These are phyloP conservation scores for Drosophila neutralis DNA, from an alignment of 2,888 invertebrate genomes.

Conservation along the genomic window DNA sequence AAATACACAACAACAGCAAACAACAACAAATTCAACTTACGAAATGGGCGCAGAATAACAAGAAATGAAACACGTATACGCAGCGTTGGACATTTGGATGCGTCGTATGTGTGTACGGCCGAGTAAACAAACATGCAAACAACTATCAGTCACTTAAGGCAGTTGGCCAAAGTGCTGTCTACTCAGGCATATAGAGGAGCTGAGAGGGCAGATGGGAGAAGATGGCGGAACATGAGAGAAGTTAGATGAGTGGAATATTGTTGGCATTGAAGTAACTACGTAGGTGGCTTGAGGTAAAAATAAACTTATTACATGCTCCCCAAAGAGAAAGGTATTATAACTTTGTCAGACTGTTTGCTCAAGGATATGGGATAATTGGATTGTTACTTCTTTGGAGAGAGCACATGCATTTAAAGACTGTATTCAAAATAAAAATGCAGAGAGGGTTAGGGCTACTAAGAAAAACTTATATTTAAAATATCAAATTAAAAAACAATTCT, in stretches of 20 bases:
- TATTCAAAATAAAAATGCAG: neutral
- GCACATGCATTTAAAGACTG: neutral
- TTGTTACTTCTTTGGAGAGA: neutral
- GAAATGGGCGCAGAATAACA: slow-evolving; percentile 55
- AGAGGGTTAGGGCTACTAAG: neutral
- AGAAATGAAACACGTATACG: slow-evolving; percentile 49
- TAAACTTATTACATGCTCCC: slow-evolving; percentile 26
- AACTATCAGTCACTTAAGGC: slow-evolving; percentile 80
- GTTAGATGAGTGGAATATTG: slow-evolving; percentile 27
- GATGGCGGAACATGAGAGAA: slow-evolving; percentile 17
- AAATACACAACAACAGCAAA: slow-evolving; percentile 18
- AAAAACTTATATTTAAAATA: neutral
- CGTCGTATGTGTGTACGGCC: slow-evolving; percentile 27
- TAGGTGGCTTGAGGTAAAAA: slow-evolving; percentile 22
- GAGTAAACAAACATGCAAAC: slow-evolving; percentile 74
- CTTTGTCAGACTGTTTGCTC: slow-evolving; percentile 9
- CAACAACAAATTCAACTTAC: slow-evolving; percentile 49
- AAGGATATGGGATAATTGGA: slow-evolving; percentile 8
- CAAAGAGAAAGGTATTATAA: slow-evolving; percentile 4
- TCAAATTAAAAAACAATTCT: neutral
- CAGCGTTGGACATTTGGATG: slow-evolving; percentile 36
- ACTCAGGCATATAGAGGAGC: slow-evolving; percentile 9
- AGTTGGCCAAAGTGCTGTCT: slow-evolving; percentile 57
- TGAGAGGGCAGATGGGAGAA: neutral
- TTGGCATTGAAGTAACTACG: slow-evolving; percentile 31